These are phyloP conservation scores for Aurelia coerulea DNA, from an alignment of 30 jellyfish, hydroid and myxozoan genomes.

Conservation along the genomic window DNA sequence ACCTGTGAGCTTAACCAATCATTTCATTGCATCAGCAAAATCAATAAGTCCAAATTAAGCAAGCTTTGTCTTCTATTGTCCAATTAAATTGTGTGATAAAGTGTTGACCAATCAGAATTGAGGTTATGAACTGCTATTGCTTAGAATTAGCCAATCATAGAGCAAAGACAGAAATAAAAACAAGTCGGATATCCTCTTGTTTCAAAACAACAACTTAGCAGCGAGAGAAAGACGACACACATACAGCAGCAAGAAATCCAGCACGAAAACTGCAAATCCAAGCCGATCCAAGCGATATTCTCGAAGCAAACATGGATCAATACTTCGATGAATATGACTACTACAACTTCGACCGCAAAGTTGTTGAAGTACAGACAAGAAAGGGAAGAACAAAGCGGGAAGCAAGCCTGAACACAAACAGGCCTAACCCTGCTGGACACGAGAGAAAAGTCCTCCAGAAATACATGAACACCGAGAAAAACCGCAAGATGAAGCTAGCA, in stretches of 20 bases:
- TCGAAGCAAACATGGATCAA: constrained; percentile 71
- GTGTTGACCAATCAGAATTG: too few relatives aligned
- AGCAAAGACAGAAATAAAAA: not conserved
- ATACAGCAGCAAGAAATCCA: not conserved
- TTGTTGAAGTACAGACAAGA: constrained; percentile 79
- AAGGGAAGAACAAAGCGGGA: constrained; percentile 95
- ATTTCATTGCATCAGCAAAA: too few relatives aligned
- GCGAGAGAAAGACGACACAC: not conserved
- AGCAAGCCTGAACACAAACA: constrained; percentile 85
- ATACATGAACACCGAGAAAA: constrained; percentile 81
- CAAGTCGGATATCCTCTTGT: not conserved
- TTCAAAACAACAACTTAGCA: not conserved
- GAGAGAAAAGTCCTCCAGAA: constrained; percentile 90
- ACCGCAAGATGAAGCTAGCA: constrained; percentile 46
- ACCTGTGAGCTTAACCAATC: too few relatives aligned
- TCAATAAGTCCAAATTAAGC: too few relatives aligned
- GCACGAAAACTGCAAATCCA: not conserved
- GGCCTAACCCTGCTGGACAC: constrained; percentile 94
- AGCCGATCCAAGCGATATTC: not conserved
- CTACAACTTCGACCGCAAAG: constrained; percentile 89
- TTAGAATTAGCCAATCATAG: not conserved
- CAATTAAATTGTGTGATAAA: too few relatives aligned
- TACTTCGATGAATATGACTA: constrained; percentile 96
- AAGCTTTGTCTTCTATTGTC: too few relatives aligned
- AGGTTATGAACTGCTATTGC: too few relatives aligned